Evolutionary conservation across 2,797 vertebrate species (phyloP).

Genomic region (Onychomys torridus): DNA sequence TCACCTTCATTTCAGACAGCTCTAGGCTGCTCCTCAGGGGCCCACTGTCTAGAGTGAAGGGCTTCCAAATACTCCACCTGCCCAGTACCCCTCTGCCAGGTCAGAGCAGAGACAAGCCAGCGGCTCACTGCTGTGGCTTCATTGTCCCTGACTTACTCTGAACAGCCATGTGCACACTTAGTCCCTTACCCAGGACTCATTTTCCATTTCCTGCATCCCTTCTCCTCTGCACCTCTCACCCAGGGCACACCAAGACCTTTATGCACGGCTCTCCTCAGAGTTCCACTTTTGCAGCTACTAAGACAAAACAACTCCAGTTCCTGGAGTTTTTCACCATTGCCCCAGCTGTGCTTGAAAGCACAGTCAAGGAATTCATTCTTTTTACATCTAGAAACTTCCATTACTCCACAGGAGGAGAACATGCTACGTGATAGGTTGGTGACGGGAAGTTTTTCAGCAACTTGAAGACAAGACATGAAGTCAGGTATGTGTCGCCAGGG

Average conservation of each 20-base stretch:
- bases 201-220: background rate
- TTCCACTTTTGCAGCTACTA: background rate
- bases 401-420: background rate
- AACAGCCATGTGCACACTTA: rapidly evolving
- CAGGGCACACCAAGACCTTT: background rate
- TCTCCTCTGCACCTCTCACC: background rate
- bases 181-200: background rate
- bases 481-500: no score
- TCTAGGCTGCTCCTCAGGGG: background rate
- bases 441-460: background rate
- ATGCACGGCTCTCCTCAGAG: rapidly evolving
- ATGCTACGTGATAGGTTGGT: background rate
- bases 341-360: background rate
- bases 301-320: background rate
- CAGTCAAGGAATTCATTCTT: no score
- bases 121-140: rapidly evolving
- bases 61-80: background rate
- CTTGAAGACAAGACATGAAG: background rate
- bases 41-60: background rate
- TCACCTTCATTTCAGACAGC: background rate
- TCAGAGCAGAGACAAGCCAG: background rate
- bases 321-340: background rate
- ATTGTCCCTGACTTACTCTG: rapidly evolving
- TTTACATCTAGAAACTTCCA: background rate
- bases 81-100: background rate